Base-by-base conservation (phyloP, 2,888 invertebrate species). In the Chouioia cunea region DNA sequence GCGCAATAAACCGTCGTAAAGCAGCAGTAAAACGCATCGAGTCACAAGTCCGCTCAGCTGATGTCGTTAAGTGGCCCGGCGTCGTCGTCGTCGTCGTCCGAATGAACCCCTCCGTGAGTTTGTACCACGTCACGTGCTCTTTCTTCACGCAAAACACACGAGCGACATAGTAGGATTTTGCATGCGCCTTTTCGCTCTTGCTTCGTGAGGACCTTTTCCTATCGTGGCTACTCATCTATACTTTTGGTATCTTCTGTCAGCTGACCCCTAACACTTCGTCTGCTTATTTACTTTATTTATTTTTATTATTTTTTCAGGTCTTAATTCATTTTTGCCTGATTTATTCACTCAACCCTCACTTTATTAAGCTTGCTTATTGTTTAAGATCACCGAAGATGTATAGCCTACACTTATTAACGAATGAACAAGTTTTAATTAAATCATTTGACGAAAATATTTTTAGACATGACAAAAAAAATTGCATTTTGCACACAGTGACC, bases 21-120 rank as follows among this genome's bases (percentile, higher is more conserved):
- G 85, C 80, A 84, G 84, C 83, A 82, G 82, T 85, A 85, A 85
- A 85, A 85, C 83, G 84, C 85, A 85, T 85, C 82, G 84, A 85
- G 84, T 83, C 85, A 80, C 85, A 84, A 85, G 84, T 84, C 85
- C 71, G 71, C 82, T 83, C 80, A 80, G 82, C 81, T 81, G 82
- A 84, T 82, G 84, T 84, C 82, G 82, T 84, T 83, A 83, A 85
- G 82, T 83, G 82, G 82, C 82, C 79, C 47, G 20, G 46, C 54
- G 78, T 77, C 75, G 76, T 77, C 76, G 76, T 54, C 22, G 14
- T 22, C 53, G 53, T 53, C 20, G 23, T n/a, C 15, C 53, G 22
- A 22, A 22, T 15, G 12, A 22, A 22, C 12, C 20, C 22, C 22
- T 18, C 8, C 23, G 36, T 36, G 36, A 10, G 36, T 36, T 36